Conservation (phyloP, 2,888 invertebrate species). For the Tridacna crocea region DNA sequence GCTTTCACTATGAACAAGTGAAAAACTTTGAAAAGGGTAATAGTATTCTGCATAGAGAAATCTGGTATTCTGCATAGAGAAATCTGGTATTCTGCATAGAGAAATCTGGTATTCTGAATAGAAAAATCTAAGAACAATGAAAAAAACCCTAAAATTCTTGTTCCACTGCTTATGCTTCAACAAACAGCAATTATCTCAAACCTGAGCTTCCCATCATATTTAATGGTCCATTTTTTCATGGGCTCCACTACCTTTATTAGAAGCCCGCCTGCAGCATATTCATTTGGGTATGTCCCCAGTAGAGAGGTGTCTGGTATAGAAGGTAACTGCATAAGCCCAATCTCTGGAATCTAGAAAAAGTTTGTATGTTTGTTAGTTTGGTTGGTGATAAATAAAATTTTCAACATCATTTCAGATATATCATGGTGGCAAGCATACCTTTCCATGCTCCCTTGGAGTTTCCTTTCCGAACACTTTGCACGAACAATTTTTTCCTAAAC, state of each 20-base stretch:
- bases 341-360: constrained; percentile 87
- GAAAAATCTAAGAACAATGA: too few species aligned
- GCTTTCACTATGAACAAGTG: too few species aligned
- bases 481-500: neutral
- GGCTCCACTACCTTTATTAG: constrained; percentile 88
- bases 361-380: neutral
- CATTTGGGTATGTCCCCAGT: constrained; percentile 81
- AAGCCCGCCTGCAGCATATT: constrained; percentile 89
- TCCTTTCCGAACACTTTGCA: neutral
- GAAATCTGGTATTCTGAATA: too few species aligned
- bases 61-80: too few species aligned
- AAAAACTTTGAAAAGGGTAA: too few species aligned
- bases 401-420: neutral
- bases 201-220: constrained; percentile 90
- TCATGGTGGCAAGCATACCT: neutral
- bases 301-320: constrained; percentile 90
- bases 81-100: too few species aligned
- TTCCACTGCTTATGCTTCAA: too few species aligned
- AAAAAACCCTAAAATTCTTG: too few species aligned
- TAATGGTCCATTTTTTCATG: constrained; percentile 90
- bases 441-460: neutral
- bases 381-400: neutral
- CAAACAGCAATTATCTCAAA: constrained; percentile 52
- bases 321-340: constrained; percentile 89
- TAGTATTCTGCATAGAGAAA: too few species aligned